Evolutionary conservation across 1,140 invertebrate genomes (phyloP).

Genomic region (Trachymyrmex cornetzi): DNA sequence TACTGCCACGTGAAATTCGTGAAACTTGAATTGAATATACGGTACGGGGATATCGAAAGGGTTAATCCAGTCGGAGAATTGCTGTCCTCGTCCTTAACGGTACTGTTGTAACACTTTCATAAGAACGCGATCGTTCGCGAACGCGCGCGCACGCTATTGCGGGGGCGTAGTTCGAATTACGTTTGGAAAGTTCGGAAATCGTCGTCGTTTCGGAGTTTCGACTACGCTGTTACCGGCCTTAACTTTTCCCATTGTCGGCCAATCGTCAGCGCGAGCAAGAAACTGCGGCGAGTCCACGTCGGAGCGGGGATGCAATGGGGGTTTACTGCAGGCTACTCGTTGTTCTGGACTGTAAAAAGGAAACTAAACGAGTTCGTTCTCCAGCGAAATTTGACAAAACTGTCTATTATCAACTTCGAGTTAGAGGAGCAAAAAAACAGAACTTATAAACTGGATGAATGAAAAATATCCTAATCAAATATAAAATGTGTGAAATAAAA

Average conservation of each 20-base stretch:
- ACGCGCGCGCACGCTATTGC: conserved; percentile 38
- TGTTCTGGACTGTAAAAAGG: conserved; percentile 36
- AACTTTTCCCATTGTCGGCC: conserved; percentile 68
- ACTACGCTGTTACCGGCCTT: conserved; percentile 58
- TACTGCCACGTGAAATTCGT: background rate
- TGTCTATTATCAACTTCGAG: conserved; percentile 1
- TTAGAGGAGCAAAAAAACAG: background rate
- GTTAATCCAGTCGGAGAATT: conserved; percentile 52
- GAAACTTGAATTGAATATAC: conserved; percentile 22
- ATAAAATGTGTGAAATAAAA: background rate
- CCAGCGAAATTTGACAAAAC: conserved; percentile 36
- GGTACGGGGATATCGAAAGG: conserved; percentile 2
- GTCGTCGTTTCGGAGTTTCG: conserved; percentile 63
- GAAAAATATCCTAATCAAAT: too few species aligned
- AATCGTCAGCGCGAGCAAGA: conserved; percentile 61
- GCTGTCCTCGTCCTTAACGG: conserved; percentile 46
- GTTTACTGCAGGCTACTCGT: conserved; percentile 37
- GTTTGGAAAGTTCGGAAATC: conserved; percentile 64
- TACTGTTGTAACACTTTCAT: conserved; percentile 47
- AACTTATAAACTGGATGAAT: background rate
- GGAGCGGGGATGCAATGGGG: background rate
- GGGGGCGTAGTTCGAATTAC: conserved; percentile 58
- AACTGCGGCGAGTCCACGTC: conserved; percentile 27
- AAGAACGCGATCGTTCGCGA: conserved; percentile 38
- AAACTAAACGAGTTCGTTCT: conserved; percentile 12